Evolutionary conservation across 2,113 vertebrate genomes (phyloP).

Genomic region (human): GRCh38 chr5:109674501-109675000

Average conservation of each 20-base stretch:
- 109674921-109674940: not conserved
- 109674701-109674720: not conserved
- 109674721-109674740: not conserved
- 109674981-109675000: not conserved
- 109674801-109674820: constrained; percentile 49
- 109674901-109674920: not conserved
- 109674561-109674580: not conserved
- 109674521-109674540: not conserved
- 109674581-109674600: constrained; percentile 35
- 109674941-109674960: not conserved
- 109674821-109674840: constrained; percentile 25
- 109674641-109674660: not conserved
- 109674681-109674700: not conserved
- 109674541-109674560: constrained; percentile 23
- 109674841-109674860: constrained; percentile 1
- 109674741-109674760: not conserved
- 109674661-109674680: not conserved
- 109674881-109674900: not conserved
- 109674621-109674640: not conserved
- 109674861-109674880: not conserved
- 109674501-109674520: constrained; percentile 27
- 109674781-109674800: constrained; percentile 46
- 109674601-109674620: constrained; percentile 26
- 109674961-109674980: not conserved
- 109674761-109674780: constrained; percentile 43